Percentiles rank a stretch among this genome's conserved stretches.
These are phyloP conservation scores for Dendrolimus pini DNA, from an alignment of 2,888 invertebrate species.

Conservation along the genomic window DNA sequence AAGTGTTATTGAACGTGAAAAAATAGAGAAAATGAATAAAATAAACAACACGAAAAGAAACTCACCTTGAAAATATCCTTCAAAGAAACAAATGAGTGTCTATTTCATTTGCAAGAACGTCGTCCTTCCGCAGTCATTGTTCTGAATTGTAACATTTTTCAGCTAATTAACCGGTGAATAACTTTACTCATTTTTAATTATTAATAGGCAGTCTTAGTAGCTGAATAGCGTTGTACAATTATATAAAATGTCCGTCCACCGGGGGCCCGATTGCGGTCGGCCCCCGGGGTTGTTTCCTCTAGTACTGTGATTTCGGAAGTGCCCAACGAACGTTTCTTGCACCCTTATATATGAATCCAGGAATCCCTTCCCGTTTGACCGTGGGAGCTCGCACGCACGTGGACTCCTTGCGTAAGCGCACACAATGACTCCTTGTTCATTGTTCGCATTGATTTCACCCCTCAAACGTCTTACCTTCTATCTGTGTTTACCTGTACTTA, in stretches of 20 bases:
- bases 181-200: conserved; percentile 38
- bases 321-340: conserved; percentile 29
- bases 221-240: conserved; percentile 14
- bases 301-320: conserved; percentile 49
- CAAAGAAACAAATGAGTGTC: not conserved
- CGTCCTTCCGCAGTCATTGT: conserved; percentile 16
- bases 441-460: conserved; percentile 62
- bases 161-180: conserved; percentile 40
- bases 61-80: not conserved
- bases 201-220: conserved; percentile 36
- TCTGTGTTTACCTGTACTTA: conserved; percentile 63
- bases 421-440: conserved; percentile 64
- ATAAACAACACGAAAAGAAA: not conserved
- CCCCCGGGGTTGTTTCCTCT: conserved; percentile 54
- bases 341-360: conserved; percentile 55
- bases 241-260: conserved; percentile 23
- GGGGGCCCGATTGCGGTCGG: conserved; percentile 38
- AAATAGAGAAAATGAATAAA: not conserved
- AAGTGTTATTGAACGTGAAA: too few relatives aligned
- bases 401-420: conserved; percentile 64
- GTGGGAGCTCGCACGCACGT: conserved; percentile 68
- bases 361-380: conserved; percentile 47
- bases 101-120: not conserved
- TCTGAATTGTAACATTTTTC: conserved; percentile 22
- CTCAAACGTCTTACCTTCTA: conserved; percentile 64